phyloP scores from a whole-genome alignment of 2,113 vertebrate genomes.

The Puffinus mauretanicus region DNA sequence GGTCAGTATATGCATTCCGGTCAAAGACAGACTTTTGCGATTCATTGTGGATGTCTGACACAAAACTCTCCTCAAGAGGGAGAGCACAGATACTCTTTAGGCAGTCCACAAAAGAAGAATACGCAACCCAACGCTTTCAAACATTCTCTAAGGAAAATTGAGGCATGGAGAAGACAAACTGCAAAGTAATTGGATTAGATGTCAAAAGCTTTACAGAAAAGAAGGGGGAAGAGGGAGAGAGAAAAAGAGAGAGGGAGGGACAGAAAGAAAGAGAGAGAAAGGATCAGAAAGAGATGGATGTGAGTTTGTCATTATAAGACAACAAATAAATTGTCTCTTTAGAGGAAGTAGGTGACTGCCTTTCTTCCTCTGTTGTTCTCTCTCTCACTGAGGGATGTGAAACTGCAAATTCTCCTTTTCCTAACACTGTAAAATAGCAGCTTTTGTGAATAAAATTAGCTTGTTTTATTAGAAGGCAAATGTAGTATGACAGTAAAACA shows the following conservation, averaged over 20 bases:
- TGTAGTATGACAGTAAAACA: background rate
- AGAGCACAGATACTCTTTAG: slow-evolving; percentile 47
- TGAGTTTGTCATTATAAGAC: background rate
- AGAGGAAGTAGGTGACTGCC: background rate
- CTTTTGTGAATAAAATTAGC: background rate
- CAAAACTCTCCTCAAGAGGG: slow-evolving; percentile 54
- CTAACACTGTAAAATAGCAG: background rate
- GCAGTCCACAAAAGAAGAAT: slow-evolving; percentile 33
- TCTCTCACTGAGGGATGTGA: background rate
- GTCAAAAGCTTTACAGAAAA: background rate
- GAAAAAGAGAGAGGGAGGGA: background rate
- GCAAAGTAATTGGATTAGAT: background rate
- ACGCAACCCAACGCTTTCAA: background rate
- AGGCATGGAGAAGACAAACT: background rate
- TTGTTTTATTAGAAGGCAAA: slow-evolving; percentile 6
- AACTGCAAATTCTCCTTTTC: background rate
- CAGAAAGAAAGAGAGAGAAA: background rate
- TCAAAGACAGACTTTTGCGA: slow-evolving; percentile 71
- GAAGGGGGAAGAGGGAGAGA: background rate
- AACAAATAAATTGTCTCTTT: slow-evolving; percentile 18
- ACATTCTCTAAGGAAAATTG: background rate
- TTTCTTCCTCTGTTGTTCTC: background rate
- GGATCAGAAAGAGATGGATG: background rate
- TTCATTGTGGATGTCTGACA: slow-evolving; percentile 49
- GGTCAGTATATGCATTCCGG: slow-evolving; percentile 85